These are phyloP conservation scores for Cochlearius cochlearius DNA, from an alignment of 2,113 vertebrate genomes.

Conservation along the genomic window DNA sequence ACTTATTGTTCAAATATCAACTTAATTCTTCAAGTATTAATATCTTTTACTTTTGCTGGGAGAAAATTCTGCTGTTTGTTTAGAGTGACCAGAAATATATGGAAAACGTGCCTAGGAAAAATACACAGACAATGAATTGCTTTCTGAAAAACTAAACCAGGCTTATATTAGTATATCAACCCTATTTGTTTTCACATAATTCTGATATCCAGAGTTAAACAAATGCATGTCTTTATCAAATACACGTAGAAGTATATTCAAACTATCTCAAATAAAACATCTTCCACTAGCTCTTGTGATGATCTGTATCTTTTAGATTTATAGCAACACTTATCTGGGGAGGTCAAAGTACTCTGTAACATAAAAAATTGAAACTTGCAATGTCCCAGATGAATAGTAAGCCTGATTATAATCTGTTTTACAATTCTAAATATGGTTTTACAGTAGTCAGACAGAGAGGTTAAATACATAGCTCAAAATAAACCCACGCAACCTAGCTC, in stretches of 20 bases:
- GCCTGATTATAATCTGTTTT: background rate
- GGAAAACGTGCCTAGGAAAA: background rate
- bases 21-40: background rate
- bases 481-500: background rate
- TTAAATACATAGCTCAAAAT: background rate
- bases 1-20: background rate
- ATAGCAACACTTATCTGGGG: background rate
- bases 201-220: background rate
- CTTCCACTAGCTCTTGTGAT: background rate
- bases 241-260: background rate
- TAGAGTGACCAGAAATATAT: background rate
- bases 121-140: background rate
- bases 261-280: background rate
- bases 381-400: background rate
- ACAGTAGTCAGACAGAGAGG: background rate
- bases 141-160: slow-evolving; percentile 1
- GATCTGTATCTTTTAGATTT: background rate
- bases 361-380: background rate
- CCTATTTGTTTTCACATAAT: background rate
- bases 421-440: background rate
- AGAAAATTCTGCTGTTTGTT: background rate
- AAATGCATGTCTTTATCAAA: background rate
- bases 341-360: background rate
- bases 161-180: background rate
- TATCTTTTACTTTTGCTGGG: background rate